A percentile compares a stretch with the other conserved stretches of the same genome.
phyloP scores from a whole-genome alignment of 2,113 vertebrate genomes.

The Thermophis baileyi region DNA sequence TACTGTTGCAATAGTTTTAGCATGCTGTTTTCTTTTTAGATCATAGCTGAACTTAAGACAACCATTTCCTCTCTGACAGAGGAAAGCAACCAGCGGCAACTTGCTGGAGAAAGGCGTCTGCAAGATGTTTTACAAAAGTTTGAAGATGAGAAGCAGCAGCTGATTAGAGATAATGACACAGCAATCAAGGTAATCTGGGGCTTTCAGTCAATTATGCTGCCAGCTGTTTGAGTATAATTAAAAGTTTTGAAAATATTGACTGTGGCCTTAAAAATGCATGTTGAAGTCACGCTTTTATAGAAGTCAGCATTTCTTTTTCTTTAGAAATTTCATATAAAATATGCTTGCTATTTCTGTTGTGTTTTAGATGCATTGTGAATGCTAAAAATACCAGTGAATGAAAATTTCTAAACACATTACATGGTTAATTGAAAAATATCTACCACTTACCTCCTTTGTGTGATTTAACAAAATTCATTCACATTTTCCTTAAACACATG shows the following conservation, averaged over 20 bases:
- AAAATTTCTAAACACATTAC: neutral
- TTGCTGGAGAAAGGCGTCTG: slow-evolving; percentile 70
- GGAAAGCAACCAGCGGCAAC: slow-evolving; percentile 75
- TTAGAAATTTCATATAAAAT: slow-evolving; percentile 12
- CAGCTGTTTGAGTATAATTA: slow-evolving; percentile 59
- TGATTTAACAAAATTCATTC: neutral
- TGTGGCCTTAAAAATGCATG: slow-evolving; percentile 53
- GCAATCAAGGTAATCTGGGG: slow-evolving; percentile 79
- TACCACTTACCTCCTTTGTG: neutral
- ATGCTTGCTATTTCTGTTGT: neutral
- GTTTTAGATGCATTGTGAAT: neutral
- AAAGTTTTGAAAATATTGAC: slow-evolving; percentile 53
- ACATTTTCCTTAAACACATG: neutral
- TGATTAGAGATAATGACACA: slow-evolving; percentile 76
- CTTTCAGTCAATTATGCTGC: slow-evolving; percentile 61
- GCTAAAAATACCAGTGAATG: slow-evolving; percentile 1
- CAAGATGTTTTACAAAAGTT: slow-evolving; percentile 73
- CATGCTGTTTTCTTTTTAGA: slow-evolving; percentile 72
- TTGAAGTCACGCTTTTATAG: slow-evolving; percentile 44
- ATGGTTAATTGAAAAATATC: neutral
- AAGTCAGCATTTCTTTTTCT: slow-evolving; percentile 41
- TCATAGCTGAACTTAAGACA: slow-evolving; percentile 81
- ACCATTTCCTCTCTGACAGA: slow-evolving; percentile 76
- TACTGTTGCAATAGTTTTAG: slow-evolving; percentile 36
- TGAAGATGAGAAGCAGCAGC: slow-evolving; percentile 79